Conservation (phyloP, 2,113 vertebrate genomes). For the Gymnogyps californianus region DNA sequence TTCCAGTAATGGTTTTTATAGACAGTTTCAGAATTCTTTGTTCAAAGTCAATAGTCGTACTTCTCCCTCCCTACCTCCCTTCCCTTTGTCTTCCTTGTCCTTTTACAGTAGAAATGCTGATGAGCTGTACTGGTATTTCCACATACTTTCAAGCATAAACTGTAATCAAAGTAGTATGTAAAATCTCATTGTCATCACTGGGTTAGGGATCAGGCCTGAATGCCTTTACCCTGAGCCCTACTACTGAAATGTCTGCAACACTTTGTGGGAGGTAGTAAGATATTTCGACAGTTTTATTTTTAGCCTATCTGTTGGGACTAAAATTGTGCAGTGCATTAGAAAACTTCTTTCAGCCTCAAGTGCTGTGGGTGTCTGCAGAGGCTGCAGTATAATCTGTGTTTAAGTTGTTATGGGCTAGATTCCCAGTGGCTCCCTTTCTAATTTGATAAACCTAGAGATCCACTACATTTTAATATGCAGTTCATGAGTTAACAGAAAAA, state of each 20-base stretch:
- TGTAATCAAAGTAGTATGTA: neutral
- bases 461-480: neutral
- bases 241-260: neutral
- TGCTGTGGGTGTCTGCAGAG: neutral
- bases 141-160: neutral
- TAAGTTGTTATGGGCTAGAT: neutral
- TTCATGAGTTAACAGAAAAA: neutral
- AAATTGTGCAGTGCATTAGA: neutral
- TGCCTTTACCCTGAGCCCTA: neutral
- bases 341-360: neutral
- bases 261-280: neutral
- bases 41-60: neutral
- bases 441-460: neutral
- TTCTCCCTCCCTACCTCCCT: neutral
- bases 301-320: neutral
- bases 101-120: neutral
- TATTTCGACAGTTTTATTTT: constrained; percentile 3
- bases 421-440: neutral
- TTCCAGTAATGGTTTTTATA: neutral
- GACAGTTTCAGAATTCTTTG: neutral
- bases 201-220: neutral
- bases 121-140: neutral
- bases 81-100: neutral
- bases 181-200: neutral
- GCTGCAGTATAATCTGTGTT: neutral